Base-by-base conservation (phyloP, 2,888 invertebrate genomes). In the Oscheius sp. region DNA sequence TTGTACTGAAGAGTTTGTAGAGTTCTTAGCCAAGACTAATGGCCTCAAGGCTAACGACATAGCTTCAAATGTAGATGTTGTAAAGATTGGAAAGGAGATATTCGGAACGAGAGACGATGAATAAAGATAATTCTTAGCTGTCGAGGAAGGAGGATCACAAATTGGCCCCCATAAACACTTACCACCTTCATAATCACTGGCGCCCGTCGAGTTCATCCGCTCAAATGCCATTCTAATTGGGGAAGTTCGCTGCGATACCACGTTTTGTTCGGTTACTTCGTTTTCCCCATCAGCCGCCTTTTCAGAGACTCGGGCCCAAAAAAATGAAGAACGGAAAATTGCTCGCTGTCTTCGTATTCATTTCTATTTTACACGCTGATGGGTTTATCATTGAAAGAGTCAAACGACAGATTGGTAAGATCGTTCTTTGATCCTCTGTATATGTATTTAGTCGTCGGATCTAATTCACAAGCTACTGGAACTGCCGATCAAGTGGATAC, bases 401-500 rank as follows among this genome's bases (percentile, higher is more conserved):
- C 2, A 47, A 50, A 22, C 32, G 62, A 45, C 62, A 62, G 20
- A 62, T 8, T 22, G 57, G 57, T 57, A 47, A 47, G 20, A 17
- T 20, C 32, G 8, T 12, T 47, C 24, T 22, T 62, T 17, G 3
- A 24, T n/a, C 28, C 24, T 33, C 17, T 8, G 51, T 51, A n/a
- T 14, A 9, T 51, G 9, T 38, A 36, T 75, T 54, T 45, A 75
- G 78, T 72, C 14, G 76, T 77, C n/a, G 64, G 65, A 2, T 72
- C 78, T 1, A 65, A 74, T 22, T 71, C 76, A 2, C 47, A 71
- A 28, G 72, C 78, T 2, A 66, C 70, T 38, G 78, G 78, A 44
- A 57, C 67, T 9, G 78, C 71, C 20, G 78, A 78, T 49, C 32
- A 56, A 14, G 76, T 78, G 1, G 50, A 66, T n/a, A 75, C 73